Percentiles rank a stretch among this genome's conserved stretches.
Conservation (phyloP, 2,888 invertebrate species). For the Chymomyza amoena region DNA sequence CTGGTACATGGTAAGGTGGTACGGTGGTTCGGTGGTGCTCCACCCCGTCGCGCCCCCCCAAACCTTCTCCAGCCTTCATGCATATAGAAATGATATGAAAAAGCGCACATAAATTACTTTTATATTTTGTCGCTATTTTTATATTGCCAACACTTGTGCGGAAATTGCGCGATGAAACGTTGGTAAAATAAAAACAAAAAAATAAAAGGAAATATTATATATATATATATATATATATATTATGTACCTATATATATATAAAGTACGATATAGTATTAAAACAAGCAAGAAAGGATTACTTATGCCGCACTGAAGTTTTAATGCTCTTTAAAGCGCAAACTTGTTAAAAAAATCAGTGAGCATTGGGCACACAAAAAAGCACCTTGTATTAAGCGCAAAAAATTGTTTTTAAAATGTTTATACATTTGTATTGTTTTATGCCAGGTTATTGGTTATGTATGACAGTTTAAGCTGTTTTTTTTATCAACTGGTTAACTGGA, state of each 20-base stretch:
- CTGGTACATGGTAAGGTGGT: neutral
- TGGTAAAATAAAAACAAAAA: slow-evolving; percentile 26
- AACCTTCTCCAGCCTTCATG: neutral
- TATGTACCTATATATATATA: too few species aligned
- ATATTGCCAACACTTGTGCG: slow-evolving; percentile 73
- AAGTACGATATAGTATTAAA: neutral
- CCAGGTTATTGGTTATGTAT: too few species aligned
- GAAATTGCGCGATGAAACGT: slow-evolving; percentile 70
- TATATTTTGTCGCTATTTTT: slow-evolving; percentile 72
- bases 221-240: neutral
- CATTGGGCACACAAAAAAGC: too few species aligned
- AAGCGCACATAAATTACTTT: slow-evolving; percentile 69
- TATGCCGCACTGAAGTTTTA: neutral
- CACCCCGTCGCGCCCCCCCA: too few species aligned
- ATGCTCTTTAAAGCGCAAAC: neutral
- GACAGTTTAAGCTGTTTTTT: too few species aligned
- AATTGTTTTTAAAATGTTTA: too few species aligned
- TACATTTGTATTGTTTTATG: too few species aligned
- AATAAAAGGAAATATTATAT: neutral
- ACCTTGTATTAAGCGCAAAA: too few species aligned
- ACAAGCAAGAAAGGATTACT: neutral
- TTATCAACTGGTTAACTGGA: too few species aligned
- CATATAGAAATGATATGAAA: slow-evolving; percentile 66
- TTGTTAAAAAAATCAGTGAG: too few species aligned
- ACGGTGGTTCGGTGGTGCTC: too few species aligned